Percentiles rank a stretch among this genome's conserved stretches.
Conservation (phyloP, 2,113 vertebrate genomes). For the Chaenogobius annularis region DNA sequence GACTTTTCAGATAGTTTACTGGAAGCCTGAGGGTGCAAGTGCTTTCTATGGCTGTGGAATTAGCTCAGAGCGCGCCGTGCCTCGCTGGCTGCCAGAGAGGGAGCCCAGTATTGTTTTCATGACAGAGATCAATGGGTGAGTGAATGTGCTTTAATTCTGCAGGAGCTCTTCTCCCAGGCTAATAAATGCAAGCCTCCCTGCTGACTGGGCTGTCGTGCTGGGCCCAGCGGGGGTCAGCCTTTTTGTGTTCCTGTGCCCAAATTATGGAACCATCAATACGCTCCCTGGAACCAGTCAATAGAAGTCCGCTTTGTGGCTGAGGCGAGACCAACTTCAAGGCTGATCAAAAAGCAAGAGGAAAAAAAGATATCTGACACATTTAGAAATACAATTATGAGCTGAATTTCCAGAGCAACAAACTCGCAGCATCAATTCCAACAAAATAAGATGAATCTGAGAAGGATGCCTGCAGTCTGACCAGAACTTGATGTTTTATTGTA, state of each 20-base stretch:
- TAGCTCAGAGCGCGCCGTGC: slow-evolving; percentile 68
- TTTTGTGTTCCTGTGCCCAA: slow-evolving; percentile 83
- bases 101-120: slow-evolving; percentile 78
- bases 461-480: slow-evolving; percentile 15
- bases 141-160: slow-evolving; percentile 82
- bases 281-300: slow-evolving; percentile 81
- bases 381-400: slow-evolving; percentile 59
- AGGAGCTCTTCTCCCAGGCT: slow-evolving; percentile 81
- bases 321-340: slow-evolving; percentile 79
- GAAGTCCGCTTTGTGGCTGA: slow-evolving; percentile 76
- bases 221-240: slow-evolving; percentile 78
- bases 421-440: slow-evolving; percentile 15
- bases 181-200: slow-evolving; percentile 83
- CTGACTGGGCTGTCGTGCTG: slow-evolving; percentile 81
- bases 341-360: slow-evolving; percentile 39
- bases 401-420: slow-evolving; percentile 30
- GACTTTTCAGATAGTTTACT: slow-evolving; percentile 71
- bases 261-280: slow-evolving; percentile 85
- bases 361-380: slow-evolving; percentile 60
- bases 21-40: slow-evolving; percentile 65
- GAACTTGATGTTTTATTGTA: slow-evolving; percentile 10
- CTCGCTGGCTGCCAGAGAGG: slow-evolving; percentile 68
- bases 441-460: slow-evolving; percentile 14
- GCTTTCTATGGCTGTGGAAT: slow-evolving; percentile 68
- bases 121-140: slow-evolving; percentile 82